Evolutionary conservation across 1,140 invertebrate species (phyloP), one percentile per base, ranked within the genome.

Genomic region (Diachasma alloeum): DNA sequence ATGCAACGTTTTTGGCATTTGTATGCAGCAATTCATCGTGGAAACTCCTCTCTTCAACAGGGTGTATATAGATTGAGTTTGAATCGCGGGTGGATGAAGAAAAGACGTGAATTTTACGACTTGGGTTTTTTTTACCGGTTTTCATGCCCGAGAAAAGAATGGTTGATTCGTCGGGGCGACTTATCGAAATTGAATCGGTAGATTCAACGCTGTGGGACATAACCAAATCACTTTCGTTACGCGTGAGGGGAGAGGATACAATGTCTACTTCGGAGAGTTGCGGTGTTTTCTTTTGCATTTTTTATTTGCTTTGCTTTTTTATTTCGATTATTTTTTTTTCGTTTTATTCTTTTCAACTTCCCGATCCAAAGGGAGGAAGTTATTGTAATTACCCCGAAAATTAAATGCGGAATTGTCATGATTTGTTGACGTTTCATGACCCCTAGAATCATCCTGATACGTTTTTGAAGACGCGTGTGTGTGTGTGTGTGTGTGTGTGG

Each of bases 21-120:
- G 78, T 66, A 74, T 44, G 75, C 69, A 56, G 72, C 78, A 74
- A 72, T 80, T 67, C 70, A 48, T 72, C 74, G 74, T 72, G 42
- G 70, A 19, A 53, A 53, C 59, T 72, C 26, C 66, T 76, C 46
- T 72, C 37, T 76, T 31, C 22, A 76, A 37, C 46, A 56, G 56
- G 37, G 53, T 59, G 59, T 39, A 74, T 42, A 74, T 74, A 31
- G 56, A 67, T 24, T 67, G 59, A 15, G 24, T 56, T 75, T 46
- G 17, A 75, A 56, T 56, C 66, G 13, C 17, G 24, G 4, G 13
- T 8, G 11, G 66, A 68, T 37, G 66, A 68, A 39, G 59, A 76
- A 72, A 72, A 26, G 37, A 75, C 67, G 15, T n/a, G 36, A 74
- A 66, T 39, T 66, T 67, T 74, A 66, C 36, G 56, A 66, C 39